A percentile compares a stretch with the other conserved stretches of the same genome.
phyloP scores from a whole-genome alignment of 2,888 invertebrate species.

The Mythimna lalbum region DNA sequence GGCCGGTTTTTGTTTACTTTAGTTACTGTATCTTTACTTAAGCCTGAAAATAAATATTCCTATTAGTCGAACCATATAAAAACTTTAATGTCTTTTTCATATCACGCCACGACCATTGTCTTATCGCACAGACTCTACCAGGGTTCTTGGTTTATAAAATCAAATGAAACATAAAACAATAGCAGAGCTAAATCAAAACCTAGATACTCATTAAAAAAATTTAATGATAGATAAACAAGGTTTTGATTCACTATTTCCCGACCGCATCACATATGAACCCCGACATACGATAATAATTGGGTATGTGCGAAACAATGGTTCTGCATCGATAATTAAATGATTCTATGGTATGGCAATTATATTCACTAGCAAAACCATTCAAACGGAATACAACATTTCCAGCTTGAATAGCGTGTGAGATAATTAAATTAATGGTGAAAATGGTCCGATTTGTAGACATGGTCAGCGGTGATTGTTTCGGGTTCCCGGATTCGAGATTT shows the following conservation, averaged over 20 bases:
- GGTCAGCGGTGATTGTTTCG: background rate
- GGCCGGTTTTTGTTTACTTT: too few relatives aligned
- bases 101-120: too few relatives aligned
- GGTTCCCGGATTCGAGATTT: background rate
- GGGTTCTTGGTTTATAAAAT: background rate
- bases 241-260: slow-evolving; percentile 69
- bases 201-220: background rate
- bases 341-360: background rate
- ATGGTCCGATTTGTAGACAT: background rate
- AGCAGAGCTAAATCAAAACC: slow-evolving; percentile 3
- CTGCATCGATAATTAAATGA: slow-evolving; percentile 65
- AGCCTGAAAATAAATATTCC: too few relatives aligned
- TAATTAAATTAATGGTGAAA: background rate
- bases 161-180: slow-evolving; percentile 18
- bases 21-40: too few relatives aligned
- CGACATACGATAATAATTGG: slow-evolving; percentile 73
- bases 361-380: slow-evolving; percentile 2
- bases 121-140: background rate
- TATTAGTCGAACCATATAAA: too few relatives aligned
- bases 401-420: background rate
- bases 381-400: background rate
- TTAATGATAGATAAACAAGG: slow-evolving; percentile 29
- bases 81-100: too few relatives aligned
- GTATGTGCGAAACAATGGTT: slow-evolving; percentile 76
- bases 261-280: slow-evolving; percentile 72